Base-by-base conservation (phyloP, 2,888 invertebrate genomes). In the Campoletis raptor region DNA sequence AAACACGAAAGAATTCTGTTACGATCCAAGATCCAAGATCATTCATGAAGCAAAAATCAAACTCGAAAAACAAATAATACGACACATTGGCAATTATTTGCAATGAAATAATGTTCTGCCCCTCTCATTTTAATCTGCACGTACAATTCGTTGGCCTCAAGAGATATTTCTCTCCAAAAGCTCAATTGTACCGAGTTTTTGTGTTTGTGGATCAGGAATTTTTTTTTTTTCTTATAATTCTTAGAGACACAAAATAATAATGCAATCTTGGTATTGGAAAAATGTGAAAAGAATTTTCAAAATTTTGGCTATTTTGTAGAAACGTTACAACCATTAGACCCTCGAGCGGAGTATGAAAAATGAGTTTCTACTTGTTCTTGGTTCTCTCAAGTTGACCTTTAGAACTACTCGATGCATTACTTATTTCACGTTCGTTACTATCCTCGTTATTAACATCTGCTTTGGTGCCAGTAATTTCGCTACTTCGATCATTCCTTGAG, bases 331-430 rank as follows among this genome's bases (percentile, higher is more conserved):
- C 36, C 21, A 67, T 18, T 37, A 10, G n/a, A 36, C 15, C 18
- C 37, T 57, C 21, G 37, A 42, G n/a, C 72, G 6, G 15, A 69
- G 54, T 8, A 24, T 21, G 36, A 73, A 10, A 70, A 72, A 40
- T 37, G n/a, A 6, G 40, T 24, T 40, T 70, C 74, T 79, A 86
- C 54, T 86, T 85, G 42, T 79, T n/a, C 40, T 79, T 74, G 42
- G 78, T 66, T 79, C 79, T 64, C 70, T 86, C 84, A 40, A 86
- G 74, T 24, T 81, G 86, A 61, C 48, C 69, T 40, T 61, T 77
- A 52, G 77, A 42, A 30, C 30, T 73, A 69, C 30, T 52, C 4
- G 67, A n/a, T 12, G 81, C 4, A 64, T 74, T 64, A 30, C 30
- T 69, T 76, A 81, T 86, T 82, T 86, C 76, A 8, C 73, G 83